phyloP scores from a whole-genome alignment of 2,888 invertebrate species.

The Globia sparganii region DNA sequence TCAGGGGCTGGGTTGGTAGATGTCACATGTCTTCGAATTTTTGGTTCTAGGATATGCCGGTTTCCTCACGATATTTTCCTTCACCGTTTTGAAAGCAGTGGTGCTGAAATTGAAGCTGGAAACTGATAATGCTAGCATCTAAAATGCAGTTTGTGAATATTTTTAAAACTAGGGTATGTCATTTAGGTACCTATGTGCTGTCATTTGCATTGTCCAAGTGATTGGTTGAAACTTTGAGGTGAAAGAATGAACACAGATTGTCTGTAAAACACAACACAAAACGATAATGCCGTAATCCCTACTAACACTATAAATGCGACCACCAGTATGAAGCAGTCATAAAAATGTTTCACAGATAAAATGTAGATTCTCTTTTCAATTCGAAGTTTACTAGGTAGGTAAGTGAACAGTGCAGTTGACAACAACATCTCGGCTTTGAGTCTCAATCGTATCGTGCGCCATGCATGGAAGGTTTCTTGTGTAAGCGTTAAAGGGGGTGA shows the following conservation, averaged over 20 bases:
- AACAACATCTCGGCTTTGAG: conserved; percentile 29
- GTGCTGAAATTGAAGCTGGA: no score
- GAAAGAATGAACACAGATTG: not conserved
- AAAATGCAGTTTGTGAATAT: not conserved
- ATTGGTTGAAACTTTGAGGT: not conserved
- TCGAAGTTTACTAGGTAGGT: conserved; percentile 14
- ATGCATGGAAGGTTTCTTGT: conserved; percentile 44
- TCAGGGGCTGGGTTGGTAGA: no score
- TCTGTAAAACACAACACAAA: not conserved
- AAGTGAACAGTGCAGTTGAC: conserved; percentile 28
- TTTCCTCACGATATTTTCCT: no score
- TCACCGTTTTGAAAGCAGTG: no score
- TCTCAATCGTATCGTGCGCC: conserved; percentile 31
- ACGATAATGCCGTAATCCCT: not conserved
- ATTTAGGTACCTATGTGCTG: not conserved
- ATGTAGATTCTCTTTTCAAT: not conserved
- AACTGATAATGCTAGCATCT: not conserved
- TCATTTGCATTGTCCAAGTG: not conserved
- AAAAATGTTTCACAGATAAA: not conserved
- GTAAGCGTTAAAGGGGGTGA: conserved; percentile 18
- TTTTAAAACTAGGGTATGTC: not conserved
- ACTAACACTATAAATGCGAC: not conserved
- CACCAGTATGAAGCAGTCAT: not conserved
- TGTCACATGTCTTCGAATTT: no score
- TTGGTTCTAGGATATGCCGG: no score